A percentile compares a stretch with the other conserved stretches of the same genome.
phyloP scores from a whole-genome alignment of 2,888 invertebrate genomes.

The Frankliniella fusca region DNA sequence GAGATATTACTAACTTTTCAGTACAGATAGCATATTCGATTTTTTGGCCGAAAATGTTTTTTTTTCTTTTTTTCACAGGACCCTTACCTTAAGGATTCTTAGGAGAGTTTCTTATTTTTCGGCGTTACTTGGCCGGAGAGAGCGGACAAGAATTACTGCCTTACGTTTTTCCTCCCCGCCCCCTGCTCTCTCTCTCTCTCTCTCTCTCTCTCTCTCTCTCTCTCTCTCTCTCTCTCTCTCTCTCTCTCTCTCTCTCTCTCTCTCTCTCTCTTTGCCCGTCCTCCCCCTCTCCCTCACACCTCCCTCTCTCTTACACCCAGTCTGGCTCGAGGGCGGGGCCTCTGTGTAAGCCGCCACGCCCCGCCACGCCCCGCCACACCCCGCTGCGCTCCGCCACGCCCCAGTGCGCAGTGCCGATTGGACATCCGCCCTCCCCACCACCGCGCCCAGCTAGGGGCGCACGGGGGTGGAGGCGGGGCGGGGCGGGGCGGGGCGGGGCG shows the following conservation, averaged over 20 bases:
- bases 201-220: slow-evolving; percentile 19
- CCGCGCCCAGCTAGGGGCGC: slow-evolving; percentile 44
- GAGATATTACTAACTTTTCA: too few relatives aligned
- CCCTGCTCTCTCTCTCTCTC: slow-evolving; percentile 30
- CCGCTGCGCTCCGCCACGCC: slow-evolving; percentile 29
- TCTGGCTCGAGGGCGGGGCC: neutral
- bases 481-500: slow-evolving; percentile 32
- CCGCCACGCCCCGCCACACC: neutral
- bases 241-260: slow-evolving; percentile 29
- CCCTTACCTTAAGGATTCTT: too few relatives aligned
- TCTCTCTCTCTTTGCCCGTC: slow-evolving; percentile 11
- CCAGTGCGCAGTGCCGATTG: slow-evolving; percentile 22
- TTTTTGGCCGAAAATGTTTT: too few relatives aligned
- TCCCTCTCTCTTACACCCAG: slow-evolving; percentile 27
- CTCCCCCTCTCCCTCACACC: slow-evolving; percentile 36
- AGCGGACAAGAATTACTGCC: too few relatives aligned
- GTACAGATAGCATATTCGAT: too few relatives aligned
- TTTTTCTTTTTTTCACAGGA: too few relatives aligned
- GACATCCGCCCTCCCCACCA: slow-evolving; percentile 34
- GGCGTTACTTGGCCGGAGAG: too few relatives aligned
- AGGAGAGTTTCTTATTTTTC: too few relatives aligned
- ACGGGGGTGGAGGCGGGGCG: slow-evolving; percentile 35
- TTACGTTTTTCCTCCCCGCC: neutral
- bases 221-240: slow-evolving; percentile 35
- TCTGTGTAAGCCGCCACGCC: neutral